Evolutionary conservation across 2,888 invertebrate species (phyloP).

Genomic region (Prosopocoilus inquinatus): DNA sequence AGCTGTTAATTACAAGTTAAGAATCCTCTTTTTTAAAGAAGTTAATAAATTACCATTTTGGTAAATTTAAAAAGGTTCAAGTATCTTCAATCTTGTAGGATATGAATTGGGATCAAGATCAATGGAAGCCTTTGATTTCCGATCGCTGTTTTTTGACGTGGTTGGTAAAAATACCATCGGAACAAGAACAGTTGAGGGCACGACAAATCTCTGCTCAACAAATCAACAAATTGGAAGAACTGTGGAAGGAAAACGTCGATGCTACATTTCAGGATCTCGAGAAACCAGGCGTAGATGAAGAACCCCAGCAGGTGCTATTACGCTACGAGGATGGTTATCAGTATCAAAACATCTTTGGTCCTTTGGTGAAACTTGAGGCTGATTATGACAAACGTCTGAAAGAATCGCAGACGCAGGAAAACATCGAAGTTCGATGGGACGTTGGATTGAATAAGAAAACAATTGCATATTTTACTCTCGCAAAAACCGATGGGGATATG

Average conservation of each 20-base stretch:
- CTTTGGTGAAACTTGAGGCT: conserved; percentile 94
- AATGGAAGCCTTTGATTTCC: conserved; percentile 97
- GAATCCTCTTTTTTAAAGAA: too few relatives aligned
- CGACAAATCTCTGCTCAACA: conserved; percentile 96
- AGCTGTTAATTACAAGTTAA: too few relatives aligned
- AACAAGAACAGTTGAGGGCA: conserved; percentile 93
- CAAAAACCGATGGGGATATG: conserved; percentile 98
- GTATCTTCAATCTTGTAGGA: conserved; percentile 53
- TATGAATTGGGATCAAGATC: conserved; percentile 99
- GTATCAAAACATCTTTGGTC: conserved; percentile 97
- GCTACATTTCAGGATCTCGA: conserved; percentile 98
- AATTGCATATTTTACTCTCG: conserved; percentile 94
- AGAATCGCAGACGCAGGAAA: conserved; percentile 97
- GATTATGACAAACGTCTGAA: conserved; percentile 97
- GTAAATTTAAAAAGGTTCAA: too few relatives aligned
- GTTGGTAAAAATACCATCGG: conserved; percentile 96
- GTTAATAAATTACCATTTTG: too few relatives aligned
- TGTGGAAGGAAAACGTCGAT: conserved; percentile 98
- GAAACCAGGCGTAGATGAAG: conserved; percentile 96
- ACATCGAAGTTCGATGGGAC: conserved; percentile 98
- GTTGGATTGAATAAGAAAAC: conserved; percentile 97
- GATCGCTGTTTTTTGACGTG: conserved; percentile 95
- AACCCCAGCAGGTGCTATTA: conserved; percentile 77
- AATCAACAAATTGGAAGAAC: conserved; percentile 95
- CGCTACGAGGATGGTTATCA: conserved; percentile 99